Base-by-base conservation (phyloP, 2,113 vertebrate species). In the Raphicerus campestris region DNA sequence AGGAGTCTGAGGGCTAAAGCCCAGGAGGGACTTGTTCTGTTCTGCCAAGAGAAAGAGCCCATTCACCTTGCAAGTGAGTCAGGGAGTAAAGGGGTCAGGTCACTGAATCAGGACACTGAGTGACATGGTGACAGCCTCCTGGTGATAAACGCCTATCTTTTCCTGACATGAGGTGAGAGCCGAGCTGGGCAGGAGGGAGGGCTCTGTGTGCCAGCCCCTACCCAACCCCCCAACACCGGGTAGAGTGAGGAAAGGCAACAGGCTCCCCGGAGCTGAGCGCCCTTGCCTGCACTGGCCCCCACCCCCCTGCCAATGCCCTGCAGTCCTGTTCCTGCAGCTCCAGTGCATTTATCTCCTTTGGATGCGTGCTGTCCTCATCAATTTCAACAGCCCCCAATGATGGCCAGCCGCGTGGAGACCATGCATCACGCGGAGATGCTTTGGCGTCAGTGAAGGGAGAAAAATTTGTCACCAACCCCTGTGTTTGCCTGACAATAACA, bases 401-500 rank as follows among this genome's bases (percentile, higher is more conserved):
- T 98, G 98, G 97, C 96, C 98, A 42, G 97, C 97, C 39, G 97
- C 97, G 93, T 98, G 98, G 98, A 98, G 98, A 98, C 98, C 99
- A 99, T 99, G 99, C 99, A 99, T 99, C 99, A 99, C 97, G 96
- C 94, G 87, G 98, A 98, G 98, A 98, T 97, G 99, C 99, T 98
- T 98, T 98, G 98, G 99, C 97, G 98, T 98, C 98, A 98, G 97
- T 97, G 98, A 98, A 98, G 98, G 96, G 98, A 98, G 96, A 98
- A 98, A 98, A 98, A 99, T 99, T 99, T 99, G 99, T 99, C 99
- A 99, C 98, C 98, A 99, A 97, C 98, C 98, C 98, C 98, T 99
- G 98, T 98, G 98, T 98, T 98, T 97, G 91, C 97, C 98, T 99
- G 99, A 99, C 99, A 99, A 99, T 99, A 99, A 99, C 99, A 98